These are phyloP conservation scores for Halocynthia aurantium DNA, from an alignment of 23 tunicate species.

Conservation along the genomic window DNA sequence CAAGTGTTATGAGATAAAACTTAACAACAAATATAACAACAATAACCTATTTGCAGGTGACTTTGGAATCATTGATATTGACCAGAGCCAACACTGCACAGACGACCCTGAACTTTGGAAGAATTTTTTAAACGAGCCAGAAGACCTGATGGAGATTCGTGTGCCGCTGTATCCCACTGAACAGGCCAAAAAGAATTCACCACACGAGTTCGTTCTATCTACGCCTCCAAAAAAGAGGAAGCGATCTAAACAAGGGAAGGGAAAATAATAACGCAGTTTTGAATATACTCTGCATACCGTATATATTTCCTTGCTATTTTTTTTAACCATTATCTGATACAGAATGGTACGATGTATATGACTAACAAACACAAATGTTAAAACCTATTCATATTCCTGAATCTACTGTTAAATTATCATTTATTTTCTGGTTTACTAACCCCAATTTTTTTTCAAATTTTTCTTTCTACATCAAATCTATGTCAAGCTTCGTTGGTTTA, in stretches of 20 bases:
- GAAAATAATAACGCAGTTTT: too few species aligned
- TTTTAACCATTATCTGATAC: too few species aligned
- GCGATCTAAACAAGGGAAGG: not conserved
- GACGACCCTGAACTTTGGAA: slow-evolving; percentile 1
- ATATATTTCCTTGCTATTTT: too few species aligned
- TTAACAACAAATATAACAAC: not conserved
- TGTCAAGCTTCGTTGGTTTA: too few species aligned
- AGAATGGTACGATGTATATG: too few species aligned
- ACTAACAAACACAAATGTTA: too few species aligned
- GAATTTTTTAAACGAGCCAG: not conserved
- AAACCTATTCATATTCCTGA: too few species aligned
- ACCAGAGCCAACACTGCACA: not conserved
- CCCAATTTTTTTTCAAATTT: too few species aligned
- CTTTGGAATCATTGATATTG: not conserved
- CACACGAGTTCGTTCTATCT: not conserved
- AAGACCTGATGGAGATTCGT: not conserved
- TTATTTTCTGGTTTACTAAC: too few species aligned
- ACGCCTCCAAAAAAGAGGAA: not conserved
- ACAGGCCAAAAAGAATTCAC: not conserved
- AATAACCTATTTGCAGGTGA: not conserved
- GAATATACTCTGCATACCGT: too few species aligned
- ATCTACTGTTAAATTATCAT: too few species aligned
- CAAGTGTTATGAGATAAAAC: not conserved
- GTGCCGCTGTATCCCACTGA: slow-evolving; percentile 1
- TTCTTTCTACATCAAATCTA: too few species aligned